phyloP scores from a whole-genome alignment of 2,888 invertebrate genomes.

The Linnaemya tessellans region DNA sequence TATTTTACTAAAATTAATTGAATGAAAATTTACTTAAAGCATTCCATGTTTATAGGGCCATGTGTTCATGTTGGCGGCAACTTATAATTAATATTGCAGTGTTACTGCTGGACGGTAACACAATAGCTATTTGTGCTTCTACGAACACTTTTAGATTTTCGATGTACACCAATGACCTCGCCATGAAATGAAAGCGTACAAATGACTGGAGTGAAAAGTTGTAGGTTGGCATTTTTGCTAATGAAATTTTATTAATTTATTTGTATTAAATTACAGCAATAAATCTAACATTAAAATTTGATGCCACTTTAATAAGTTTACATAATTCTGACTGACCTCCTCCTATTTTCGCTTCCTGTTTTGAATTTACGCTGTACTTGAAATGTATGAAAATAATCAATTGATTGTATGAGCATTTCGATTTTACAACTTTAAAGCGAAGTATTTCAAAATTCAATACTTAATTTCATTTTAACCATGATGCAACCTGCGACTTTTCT shows the following conservation, averaged over 20 bases:
- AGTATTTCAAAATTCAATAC: constrained; percentile 60
- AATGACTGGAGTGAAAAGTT: constrained; percentile 10
- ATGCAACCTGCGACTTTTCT: constrained; percentile 56
- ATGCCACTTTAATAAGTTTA: constrained; percentile 18
- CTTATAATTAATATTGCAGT: constrained; percentile 56
- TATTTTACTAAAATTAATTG: constrained; percentile 24
- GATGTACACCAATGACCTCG: constrained; percentile 35
- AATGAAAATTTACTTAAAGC: constrained; percentile 8
- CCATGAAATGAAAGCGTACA: constrained; percentile 29
- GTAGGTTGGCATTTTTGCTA: background rate
- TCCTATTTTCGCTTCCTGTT: constrained; percentile 10
- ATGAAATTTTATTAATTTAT: constrained; percentile 30
- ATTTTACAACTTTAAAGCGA: constrained; percentile 42
- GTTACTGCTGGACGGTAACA: constrained; percentile 26
- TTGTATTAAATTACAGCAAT: constrained; percentile 20
- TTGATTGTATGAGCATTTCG: constrained; percentile 12
- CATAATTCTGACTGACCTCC: too few relatives aligned
- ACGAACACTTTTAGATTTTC: constrained; percentile 2
- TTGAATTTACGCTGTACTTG: background rate
- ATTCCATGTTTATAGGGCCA: constrained; percentile 44
- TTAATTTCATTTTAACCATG: constrained; percentile 55
- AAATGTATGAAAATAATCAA: constrained; percentile 24
- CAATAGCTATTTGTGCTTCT: constrained; percentile 42
- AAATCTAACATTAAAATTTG: constrained; percentile 21
- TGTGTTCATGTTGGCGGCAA: constrained; percentile 55